Conservation (phyloP, 2,797 vertebrate species). For the Chaunax sp. region DNA sequence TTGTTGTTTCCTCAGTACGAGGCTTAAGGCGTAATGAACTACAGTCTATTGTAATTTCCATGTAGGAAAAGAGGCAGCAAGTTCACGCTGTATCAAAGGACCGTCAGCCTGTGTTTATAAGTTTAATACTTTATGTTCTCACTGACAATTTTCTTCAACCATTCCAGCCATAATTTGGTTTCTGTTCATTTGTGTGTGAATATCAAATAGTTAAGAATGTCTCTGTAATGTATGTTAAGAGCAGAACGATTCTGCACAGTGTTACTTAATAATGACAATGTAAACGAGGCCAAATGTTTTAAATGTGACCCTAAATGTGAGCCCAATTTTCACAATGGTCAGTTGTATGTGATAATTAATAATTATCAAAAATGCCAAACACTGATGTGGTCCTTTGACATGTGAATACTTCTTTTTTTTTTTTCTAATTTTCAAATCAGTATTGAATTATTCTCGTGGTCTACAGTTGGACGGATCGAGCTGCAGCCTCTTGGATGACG, state of each 20-base stretch:
- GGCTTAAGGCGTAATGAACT: constrained; percentile 2
- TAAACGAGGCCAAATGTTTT: neutral
- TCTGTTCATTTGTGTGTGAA: neutral
- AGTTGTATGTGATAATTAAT: neutral
- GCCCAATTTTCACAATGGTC: constrained; percentile 3
- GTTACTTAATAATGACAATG: neutral
- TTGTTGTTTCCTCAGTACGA: constrained; percentile 37
- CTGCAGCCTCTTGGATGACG: constrained; percentile 63
- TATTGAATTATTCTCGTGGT: constrained; percentile 7
- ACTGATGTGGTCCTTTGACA: no score
- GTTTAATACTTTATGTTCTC: neutral
- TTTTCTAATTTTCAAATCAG: neutral
- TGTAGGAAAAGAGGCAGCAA: neutral
- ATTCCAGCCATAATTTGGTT: neutral
- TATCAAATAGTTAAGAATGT: constrained; percentile 3
- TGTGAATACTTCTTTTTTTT: no score
- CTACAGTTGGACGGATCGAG: constrained; percentile 25
- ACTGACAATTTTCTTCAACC: no score
- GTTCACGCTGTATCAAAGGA: constrained; percentile 2
- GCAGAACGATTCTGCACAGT: neutral
- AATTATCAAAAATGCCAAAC: no score
- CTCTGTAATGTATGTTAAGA: neutral
- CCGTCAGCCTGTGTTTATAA: neutral
- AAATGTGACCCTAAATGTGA: neutral
- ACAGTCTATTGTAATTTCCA: constrained; percentile 5